These are phyloP conservation scores for Odontomyia ornata DNA, from an alignment of 2,888 invertebrate genomes.

Conservation along the genomic window DNA sequence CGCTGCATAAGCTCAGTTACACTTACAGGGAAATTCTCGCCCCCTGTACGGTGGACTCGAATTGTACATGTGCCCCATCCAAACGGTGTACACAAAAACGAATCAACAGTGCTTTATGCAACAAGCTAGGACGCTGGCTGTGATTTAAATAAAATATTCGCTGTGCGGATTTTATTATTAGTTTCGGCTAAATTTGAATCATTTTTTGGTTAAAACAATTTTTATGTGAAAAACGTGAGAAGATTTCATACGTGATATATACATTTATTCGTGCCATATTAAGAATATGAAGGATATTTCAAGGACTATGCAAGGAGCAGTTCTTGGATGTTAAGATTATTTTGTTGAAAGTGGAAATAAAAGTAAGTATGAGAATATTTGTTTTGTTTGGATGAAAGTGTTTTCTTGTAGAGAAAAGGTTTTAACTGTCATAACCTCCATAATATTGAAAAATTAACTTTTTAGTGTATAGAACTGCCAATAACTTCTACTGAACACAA, in stretches of 20 bases:
- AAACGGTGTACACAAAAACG: background rate
- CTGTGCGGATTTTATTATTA: background rate
- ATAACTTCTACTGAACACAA: too few species aligned
- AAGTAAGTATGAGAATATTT: background rate
- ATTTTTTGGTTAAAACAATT: background rate
- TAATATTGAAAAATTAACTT: too few species aligned
- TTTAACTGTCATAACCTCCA: too few species aligned
- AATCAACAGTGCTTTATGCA: constrained; percentile 1
- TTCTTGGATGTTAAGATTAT: too few species aligned
- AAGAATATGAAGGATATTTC: constrained; percentile 1
- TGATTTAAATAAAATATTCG: too few species aligned
- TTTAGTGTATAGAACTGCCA: too few species aligned
- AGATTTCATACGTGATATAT: background rate
- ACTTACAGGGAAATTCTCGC: background rate
- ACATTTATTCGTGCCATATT: background rate
- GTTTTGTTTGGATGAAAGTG: too few species aligned
- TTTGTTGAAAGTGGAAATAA: too few species aligned
- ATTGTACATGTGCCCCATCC: background rate
- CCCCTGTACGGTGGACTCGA: background rate
- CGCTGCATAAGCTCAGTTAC: constrained; percentile 1
- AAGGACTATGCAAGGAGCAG: background rate
- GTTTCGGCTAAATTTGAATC: background rate
- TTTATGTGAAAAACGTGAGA: background rate
- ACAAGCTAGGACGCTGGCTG: background rate
- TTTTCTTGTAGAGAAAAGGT: too few species aligned